A percentile compares a stretch with the other conserved stretches of the same genome.
Conservation (phyloP, 2,888 invertebrate species). For the Caenorhabditis uteleia region DNA sequence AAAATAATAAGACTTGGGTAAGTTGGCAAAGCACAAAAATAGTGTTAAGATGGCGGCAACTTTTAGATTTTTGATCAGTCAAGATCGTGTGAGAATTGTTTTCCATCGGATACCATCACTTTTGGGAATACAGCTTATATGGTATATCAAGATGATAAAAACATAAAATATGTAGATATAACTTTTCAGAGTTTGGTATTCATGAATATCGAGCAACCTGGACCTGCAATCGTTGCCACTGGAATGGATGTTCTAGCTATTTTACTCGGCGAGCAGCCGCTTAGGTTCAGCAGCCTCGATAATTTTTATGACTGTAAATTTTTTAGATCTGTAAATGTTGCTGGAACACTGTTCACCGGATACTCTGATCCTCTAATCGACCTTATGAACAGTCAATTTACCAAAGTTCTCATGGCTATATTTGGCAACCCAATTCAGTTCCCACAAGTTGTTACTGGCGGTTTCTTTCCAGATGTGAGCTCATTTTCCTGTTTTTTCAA, state of each 20-base stretch:
- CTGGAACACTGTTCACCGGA: constrained; percentile 44
- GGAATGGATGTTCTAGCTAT: constrained; percentile 31
- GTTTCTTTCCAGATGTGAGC: constrained; percentile 51
- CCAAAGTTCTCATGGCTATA: constrained; percentile 22
- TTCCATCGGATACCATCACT: constrained; percentile 25
- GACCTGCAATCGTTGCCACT: constrained; percentile 6
- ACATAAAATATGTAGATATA: neutral
- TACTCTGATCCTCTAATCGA: constrained; percentile 47
- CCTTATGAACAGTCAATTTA: constrained; percentile 42
- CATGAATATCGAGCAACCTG: constrained; percentile 21
- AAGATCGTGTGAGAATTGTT: constrained; percentile 37
- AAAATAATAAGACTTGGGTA: constrained; percentile 51
- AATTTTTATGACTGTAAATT: too few species aligned
- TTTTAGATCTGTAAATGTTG: constrained; percentile 41
- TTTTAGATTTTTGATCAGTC: constrained; percentile 41
- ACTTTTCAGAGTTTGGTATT: constrained; percentile 28
- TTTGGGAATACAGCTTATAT: constrained; percentile 47
- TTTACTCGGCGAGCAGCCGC: constrained; percentile 42
- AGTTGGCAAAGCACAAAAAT: constrained; percentile 1
- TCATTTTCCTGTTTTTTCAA: neutral
- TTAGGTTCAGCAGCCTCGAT: constrained; percentile 16
- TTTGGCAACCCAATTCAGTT: constrained; percentile 36
- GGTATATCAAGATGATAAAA: constrained; percentile 20
- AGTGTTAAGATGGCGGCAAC: neutral
- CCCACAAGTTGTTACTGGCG: constrained; percentile 34